These are phyloP conservation scores for Chaetodon trifasciatus DNA, from an alignment of 2,797 vertebrate genomes.

Conservation along the genomic window DNA sequence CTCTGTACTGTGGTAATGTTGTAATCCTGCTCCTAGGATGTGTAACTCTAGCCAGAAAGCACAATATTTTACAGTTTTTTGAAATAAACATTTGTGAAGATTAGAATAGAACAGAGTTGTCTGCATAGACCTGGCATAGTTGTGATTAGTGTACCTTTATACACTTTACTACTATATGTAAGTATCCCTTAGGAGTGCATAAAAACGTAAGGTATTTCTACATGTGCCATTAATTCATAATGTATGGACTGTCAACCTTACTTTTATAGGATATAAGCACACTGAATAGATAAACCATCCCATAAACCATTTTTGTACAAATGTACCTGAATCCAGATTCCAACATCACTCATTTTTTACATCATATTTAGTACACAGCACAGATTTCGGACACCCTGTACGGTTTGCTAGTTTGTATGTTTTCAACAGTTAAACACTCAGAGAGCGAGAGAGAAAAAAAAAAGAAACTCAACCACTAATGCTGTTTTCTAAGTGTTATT, in stretches of 20 bases:
- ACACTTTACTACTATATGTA: conserved; percentile 63
- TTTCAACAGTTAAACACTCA: conserved; percentile 67
- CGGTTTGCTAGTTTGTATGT: conserved; percentile 74
- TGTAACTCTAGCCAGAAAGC: conserved; percentile 77
- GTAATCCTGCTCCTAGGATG: conserved; percentile 71
- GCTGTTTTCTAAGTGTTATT: conserved; percentile 83
- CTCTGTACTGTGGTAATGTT: conserved; percentile 75
- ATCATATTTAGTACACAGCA: conserved; percentile 56
- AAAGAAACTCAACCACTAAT: conserved; percentile 74
- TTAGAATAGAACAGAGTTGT: conserved; percentile 73
- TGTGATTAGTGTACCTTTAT: conserved; percentile 76
- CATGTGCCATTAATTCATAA: conserved; percentile 67
- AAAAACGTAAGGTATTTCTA: conserved; percentile 58
- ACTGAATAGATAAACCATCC: conserved; percentile 52
- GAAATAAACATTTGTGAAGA: conserved; percentile 66
- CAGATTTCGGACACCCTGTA: conserved; percentile 62
- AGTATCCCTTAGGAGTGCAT: conserved; percentile 68
- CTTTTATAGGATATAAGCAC: conserved; percentile 67
- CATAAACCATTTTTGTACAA: conserved; percentile 37
- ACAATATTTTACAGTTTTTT: conserved; percentile 76
- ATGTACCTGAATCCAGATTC: conserved; percentile 30
- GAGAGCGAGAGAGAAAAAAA: conserved; percentile 5
- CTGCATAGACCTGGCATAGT: conserved; percentile 61
- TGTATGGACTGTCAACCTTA: conserved; percentile 42
- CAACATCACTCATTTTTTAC: conserved; percentile 50